phyloP scores from a whole-genome alignment of 37 sponge, comb jelly and placozoan genomes.

The Theonella swinhoei region DNA sequence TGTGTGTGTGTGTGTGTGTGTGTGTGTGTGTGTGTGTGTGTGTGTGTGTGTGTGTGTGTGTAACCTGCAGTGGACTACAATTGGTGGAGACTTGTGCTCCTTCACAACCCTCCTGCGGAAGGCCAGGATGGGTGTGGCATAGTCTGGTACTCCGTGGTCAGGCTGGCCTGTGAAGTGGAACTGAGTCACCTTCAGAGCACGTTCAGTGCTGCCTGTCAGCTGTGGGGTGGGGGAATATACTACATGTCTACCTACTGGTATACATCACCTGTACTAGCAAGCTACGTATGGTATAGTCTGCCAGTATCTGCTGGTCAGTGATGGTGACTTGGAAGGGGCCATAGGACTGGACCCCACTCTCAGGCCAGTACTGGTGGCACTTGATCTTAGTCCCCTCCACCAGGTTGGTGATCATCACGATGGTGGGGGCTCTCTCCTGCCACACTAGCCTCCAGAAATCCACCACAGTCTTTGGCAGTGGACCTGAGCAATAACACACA shows the following conservation, averaged over 20 bases:
- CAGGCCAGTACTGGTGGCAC: slow-evolving; percentile 80
- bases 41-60: no score
- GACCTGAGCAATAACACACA: slow-evolving; percentile 49
- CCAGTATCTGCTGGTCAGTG: slow-evolving; percentile 32
- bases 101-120: slow-evolving; percentile 72
- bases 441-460: slow-evolving; percentile 79
- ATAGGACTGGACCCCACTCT: slow-evolving; percentile 10
- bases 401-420: slow-evolving; percentile 75
- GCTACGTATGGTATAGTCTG: slow-evolving; percentile 55
- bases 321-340: slow-evolving; percentile 59
- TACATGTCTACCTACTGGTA: slow-evolving; percentile 56
- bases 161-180: slow-evolving; percentile 93
- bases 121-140: slow-evolving; percentile 75
- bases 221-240: no score
- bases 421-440: slow-evolving; percentile 56
- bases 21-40: no score
- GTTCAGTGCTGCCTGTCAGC: no score
- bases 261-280: slow-evolving; percentile 21
- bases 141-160: slow-evolving; percentile 93
- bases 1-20: no score
- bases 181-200: slow-evolving; percentile 70
- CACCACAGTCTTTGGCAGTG: slow-evolving; percentile 43
- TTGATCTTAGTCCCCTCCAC: slow-evolving; percentile 63
- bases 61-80: slow-evolving; percentile 85
- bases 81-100: slow-evolving; percentile 57